A percentile compares a stretch with the other conserved stretches of the same genome.
phyloP scores from a whole-genome alignment of 2,888 invertebrate species.

The Cyrtodaria siliqua region DNA sequence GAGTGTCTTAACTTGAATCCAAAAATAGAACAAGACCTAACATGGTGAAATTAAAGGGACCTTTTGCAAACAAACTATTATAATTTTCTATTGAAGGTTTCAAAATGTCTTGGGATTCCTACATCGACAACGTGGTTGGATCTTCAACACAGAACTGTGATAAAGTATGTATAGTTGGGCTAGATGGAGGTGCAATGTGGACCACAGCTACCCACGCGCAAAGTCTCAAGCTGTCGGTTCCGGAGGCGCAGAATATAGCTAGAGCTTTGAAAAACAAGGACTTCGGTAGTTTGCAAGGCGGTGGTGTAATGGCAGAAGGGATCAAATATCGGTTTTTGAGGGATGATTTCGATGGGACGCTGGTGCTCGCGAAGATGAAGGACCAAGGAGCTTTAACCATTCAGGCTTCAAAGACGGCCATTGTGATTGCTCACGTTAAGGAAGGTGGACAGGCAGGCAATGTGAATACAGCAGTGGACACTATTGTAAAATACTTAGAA shows the following conservation, averaged over 20 bases:
- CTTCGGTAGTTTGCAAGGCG: conserved; percentile 55
- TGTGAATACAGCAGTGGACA: conserved; percentile 67
- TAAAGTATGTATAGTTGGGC: conserved; percentile 71
- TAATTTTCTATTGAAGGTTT: neutral
- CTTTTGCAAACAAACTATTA: too few species aligned
- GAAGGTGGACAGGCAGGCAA: conserved; percentile 73
- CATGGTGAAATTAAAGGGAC: too few species aligned
- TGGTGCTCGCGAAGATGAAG: conserved; percentile 70
- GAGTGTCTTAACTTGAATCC: too few species aligned
- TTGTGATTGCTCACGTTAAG: conserved; percentile 69
- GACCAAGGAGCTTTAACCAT: conserved; percentile 66
- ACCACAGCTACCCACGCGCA: conserved; percentile 43
- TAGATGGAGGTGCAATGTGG: conserved; percentile 69
- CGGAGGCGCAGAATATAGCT: conserved; percentile 63
- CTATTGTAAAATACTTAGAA: conserved; percentile 73
- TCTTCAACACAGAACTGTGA: conserved; percentile 58
- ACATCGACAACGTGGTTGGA: conserved; percentile 70
- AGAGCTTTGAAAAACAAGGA: conserved; percentile 63
- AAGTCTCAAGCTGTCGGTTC: conserved; percentile 38
- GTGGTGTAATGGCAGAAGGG: conserved; percentile 59
- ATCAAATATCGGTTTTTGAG: conserved; percentile 74
- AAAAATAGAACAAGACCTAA: too few species aligned
- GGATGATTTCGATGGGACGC: conserved; percentile 65
- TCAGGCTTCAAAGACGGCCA: conserved; percentile 68
- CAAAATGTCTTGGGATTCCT: conserved; percentile 74